Conservation (phyloP, 2,888 invertebrate species). For the Trichopria drosophilae region DNA sequence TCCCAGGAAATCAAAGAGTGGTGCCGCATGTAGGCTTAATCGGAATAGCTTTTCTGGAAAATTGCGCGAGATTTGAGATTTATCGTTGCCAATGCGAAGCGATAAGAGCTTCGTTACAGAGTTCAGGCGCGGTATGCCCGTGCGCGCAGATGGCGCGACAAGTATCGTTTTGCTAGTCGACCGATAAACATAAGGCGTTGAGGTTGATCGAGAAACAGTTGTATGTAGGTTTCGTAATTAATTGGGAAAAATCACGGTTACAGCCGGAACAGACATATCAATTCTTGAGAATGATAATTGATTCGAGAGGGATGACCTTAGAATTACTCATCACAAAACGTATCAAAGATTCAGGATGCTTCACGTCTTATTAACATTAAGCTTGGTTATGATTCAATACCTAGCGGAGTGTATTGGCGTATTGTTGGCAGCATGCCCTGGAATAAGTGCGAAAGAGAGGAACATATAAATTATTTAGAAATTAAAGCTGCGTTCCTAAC, state of each 20-base stretch:
- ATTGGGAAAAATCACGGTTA: not conserved
- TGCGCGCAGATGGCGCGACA: too few relatives aligned
- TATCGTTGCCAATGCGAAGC: too few relatives aligned
- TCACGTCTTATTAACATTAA: not conserved
- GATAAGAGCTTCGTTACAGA: too few relatives aligned
- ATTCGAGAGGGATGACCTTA: not conserved
- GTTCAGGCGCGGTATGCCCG: too few relatives aligned
- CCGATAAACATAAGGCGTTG: too few relatives aligned
- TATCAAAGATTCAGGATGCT: not conserved
- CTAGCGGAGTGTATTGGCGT: constrained; percentile 10
- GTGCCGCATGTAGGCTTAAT: too few relatives aligned
- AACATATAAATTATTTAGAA: too few relatives aligned
- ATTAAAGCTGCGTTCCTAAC: not conserved
- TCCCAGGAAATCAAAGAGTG: too few relatives aligned
- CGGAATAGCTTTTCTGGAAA: too few relatives aligned
- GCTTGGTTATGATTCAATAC: not conserved
- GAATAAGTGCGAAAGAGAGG: not conserved
- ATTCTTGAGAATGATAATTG: not conserved
- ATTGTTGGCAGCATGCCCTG: constrained; percentile 24
- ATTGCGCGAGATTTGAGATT: too few relatives aligned
- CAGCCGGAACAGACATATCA: not conserved
- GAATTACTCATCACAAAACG: not conserved
- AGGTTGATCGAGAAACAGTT: too few relatives aligned
- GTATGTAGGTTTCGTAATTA: not conserved
- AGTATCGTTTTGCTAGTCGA: too few relatives aligned